phyloP scores from a whole-genome alignment of 2,888 invertebrate species.

The Leptinotarsa tumamoca region DNA sequence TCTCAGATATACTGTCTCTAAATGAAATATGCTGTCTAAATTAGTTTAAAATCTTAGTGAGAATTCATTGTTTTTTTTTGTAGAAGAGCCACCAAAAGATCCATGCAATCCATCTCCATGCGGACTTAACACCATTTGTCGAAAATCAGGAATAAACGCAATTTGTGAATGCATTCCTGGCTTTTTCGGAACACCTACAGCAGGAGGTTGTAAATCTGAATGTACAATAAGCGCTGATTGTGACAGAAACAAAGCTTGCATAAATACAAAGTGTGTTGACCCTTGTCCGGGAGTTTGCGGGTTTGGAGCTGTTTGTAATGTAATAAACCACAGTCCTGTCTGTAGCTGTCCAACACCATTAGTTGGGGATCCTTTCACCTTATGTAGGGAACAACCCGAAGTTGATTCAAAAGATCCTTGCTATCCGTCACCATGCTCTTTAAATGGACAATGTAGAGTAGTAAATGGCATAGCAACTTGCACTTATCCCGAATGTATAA shows the following conservation, averaged over 20 bases:
- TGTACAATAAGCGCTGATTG: slow-evolving; percentile 87
- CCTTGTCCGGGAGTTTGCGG: slow-evolving; percentile 87
- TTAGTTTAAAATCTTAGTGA: no score
- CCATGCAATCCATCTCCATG: slow-evolving; percentile 76
- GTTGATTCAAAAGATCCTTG: slow-evolving; percentile 76
- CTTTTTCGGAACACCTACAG: slow-evolving; percentile 78
- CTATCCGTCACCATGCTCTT: slow-evolving; percentile 85
- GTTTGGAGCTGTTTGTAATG: slow-evolving; percentile 79
- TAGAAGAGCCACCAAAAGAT: slow-evolving; percentile 60
- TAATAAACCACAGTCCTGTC: slow-evolving; percentile 87
- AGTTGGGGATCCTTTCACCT: slow-evolving; percentile 85
- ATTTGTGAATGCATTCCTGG: slow-evolving; percentile 83
- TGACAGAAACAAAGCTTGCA: slow-evolving; percentile 79
- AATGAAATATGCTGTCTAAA: no score
- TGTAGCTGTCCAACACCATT: slow-evolving; percentile 81
- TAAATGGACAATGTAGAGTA: slow-evolving; percentile 84
- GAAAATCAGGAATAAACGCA: slow-evolving; percentile 69
- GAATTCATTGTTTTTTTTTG: slow-evolving; percentile 21
- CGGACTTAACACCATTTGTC: slow-evolving; percentile 82
- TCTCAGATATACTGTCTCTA: no score
- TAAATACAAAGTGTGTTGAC: slow-evolving; percentile 82
- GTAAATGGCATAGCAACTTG: slow-evolving; percentile 79
- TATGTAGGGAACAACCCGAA: slow-evolving; percentile 70
- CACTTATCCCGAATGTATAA: slow-evolving; percentile 87
- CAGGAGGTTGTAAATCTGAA: slow-evolving; percentile 83